A percentile compares a stretch with the other conserved stretches of the same genome.
These are phyloP conservation scores for Caenorhabditis afra DNA, from an alignment of 2,888 invertebrate species.

Conservation along the genomic window DNA sequence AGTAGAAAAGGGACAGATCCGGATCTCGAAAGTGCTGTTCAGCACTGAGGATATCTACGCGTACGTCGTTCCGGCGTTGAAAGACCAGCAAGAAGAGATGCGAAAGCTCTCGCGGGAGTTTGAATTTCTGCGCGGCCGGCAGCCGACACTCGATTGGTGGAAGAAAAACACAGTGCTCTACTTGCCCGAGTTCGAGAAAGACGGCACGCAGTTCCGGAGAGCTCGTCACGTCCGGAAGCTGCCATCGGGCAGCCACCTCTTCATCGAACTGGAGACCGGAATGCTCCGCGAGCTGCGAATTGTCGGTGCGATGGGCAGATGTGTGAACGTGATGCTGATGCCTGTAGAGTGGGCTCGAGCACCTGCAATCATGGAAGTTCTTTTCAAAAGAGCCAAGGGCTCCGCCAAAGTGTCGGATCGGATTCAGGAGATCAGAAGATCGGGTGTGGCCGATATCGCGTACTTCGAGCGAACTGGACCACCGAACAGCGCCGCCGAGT, in stretches of 20 bases:
- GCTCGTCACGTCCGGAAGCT: conserved; percentile 15
- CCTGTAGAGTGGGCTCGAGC: conserved; percentile 1
- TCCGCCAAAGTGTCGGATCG: not conserved
- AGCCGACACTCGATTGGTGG: not conserved
- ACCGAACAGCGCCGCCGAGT: too few species aligned
- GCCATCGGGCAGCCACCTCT: not conserved
- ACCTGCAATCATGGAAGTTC: conserved; percentile 1
- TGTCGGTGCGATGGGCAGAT: not conserved
- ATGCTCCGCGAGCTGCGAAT: not conserved
- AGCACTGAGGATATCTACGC: conserved; percentile 3
- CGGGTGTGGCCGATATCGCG: not conserved
- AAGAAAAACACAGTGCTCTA: conserved; percentile 18
- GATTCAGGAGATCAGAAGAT: conserved; percentile 4
- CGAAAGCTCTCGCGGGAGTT: not conserved
- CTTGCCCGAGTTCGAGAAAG: conserved; percentile 3
- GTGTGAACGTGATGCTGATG: not conserved
- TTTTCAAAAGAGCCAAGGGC: conserved; percentile 8
- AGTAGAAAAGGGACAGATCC: not conserved
- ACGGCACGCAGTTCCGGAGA: conserved; percentile 26
- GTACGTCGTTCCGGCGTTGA: conserved; percentile 2
- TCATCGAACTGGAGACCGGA: conserved; percentile 29
- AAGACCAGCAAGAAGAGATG: not conserved
- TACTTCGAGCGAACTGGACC: not conserved
- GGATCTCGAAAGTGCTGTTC: conserved; percentile 19
- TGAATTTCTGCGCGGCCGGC: not conserved